Conservation (phyloP, 2,888 invertebrate species). For the Pammene aurita region DNA sequence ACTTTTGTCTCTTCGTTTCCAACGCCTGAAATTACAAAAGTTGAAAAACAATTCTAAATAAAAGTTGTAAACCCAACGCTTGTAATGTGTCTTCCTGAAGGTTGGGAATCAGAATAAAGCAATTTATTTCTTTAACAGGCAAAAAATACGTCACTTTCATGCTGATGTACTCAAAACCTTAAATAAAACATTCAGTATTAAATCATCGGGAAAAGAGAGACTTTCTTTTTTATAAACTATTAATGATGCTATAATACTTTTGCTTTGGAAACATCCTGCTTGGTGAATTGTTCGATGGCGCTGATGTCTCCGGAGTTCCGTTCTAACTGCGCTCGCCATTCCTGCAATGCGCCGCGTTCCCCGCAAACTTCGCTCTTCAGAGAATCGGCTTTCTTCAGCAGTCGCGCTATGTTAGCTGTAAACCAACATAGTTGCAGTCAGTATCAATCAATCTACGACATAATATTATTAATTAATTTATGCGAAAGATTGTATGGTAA, state of each 20-base stretch:
- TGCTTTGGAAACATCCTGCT: slow-evolving; percentile 87
- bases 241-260: slow-evolving; percentile 67
- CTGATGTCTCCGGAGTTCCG: slow-evolving; percentile 87
- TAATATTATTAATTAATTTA: no score
- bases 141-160: background rate
- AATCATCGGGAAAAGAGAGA: background rate
- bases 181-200: background rate
- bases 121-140: background rate
- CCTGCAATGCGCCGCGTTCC: slow-evolving; percentile 86
- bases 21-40: slow-evolving; percentile 59
- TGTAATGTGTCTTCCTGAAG: no score
- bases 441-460: no score
- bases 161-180: background rate
- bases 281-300: slow-evolving; percentile 88
- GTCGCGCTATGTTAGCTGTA: slow-evolving; percentile 78
- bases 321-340: slow-evolving; percentile 88
- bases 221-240: background rate
- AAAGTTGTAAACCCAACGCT: background rate
- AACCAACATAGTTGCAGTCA: slow-evolving; percentile 23
- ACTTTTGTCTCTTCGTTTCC: slow-evolving; percentile 71
- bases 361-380: slow-evolving; percentile 87
- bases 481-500: no score
- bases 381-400: slow-evolving; percentile 84
- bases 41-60: background rate
- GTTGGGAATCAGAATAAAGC: no score